A percentile compares a stretch with the other conserved stretches of the same genome.
Evolutionary conservation across 37 sponge, comb jelly and placozoan genomes (phyloP).

Genomic region (Spongilla lacustris): DNA sequence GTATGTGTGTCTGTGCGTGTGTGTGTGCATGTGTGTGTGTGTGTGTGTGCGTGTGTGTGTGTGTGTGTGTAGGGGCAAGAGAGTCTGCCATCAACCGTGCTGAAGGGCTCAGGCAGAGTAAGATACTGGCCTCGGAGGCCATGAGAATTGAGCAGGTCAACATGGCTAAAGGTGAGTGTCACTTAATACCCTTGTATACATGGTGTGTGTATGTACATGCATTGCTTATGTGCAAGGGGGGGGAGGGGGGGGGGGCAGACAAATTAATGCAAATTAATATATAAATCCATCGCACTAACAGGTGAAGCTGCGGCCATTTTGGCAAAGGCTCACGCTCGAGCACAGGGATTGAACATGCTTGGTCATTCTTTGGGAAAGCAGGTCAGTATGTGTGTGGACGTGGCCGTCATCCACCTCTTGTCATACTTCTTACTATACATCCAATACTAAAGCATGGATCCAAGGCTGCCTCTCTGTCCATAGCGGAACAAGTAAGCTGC

Average conservation of each 20-base stretch:
- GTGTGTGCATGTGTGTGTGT: constrained; percentile 14
- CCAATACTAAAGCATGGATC: constrained; percentile 59
- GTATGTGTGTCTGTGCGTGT: background rate
- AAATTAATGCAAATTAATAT: too few relatives aligned
- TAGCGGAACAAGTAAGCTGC: constrained; percentile 72
- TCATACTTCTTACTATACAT: background rate
- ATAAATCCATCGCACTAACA: too few relatives aligned
- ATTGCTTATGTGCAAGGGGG: background rate
- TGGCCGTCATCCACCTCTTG: background rate
- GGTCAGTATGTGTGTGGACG: constrained; percentile 14
- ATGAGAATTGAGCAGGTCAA: constrained; percentile 91
- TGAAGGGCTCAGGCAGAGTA: constrained; percentile 86
- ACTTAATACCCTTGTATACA: background rate
- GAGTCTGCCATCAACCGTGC: constrained; percentile 88
- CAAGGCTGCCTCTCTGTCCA: constrained; percentile 85
- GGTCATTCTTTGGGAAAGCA: constrained; percentile 72
- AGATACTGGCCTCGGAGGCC: constrained; percentile 94
- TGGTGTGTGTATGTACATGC: constrained; percentile 7
- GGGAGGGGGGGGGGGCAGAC: too few relatives aligned
- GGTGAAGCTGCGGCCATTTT: constrained; percentile 86
- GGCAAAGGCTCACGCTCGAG: constrained; percentile 80
- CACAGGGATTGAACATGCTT: constrained; percentile 65
- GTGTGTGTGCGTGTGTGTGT: background rate
- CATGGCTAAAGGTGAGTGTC: constrained; percentile 79
- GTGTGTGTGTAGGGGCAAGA: constrained; percentile 47